Evolutionary conservation across 2,888 invertebrate species (phyloP), one percentile per base, ranked within the genome.

Genomic region (Strigamia transsilvanica): DNA sequence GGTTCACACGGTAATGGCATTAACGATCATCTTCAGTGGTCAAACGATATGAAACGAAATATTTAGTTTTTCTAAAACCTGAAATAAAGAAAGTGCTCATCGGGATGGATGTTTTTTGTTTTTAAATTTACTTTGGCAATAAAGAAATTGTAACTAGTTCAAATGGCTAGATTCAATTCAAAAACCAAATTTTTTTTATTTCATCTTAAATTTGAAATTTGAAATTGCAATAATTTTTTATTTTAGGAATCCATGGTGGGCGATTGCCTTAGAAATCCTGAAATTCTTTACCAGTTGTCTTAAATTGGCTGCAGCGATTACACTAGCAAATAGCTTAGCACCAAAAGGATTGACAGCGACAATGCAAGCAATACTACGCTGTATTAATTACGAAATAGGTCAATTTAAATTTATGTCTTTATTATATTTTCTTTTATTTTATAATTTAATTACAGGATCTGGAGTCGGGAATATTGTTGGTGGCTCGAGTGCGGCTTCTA

Each of bases 251-350:
- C 93, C 95, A 6, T 95, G 94, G 94, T 94, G 94, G 94, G 94
- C 94, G 86, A 94, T 95, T 85, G 94, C 94, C 0, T 94, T 95
- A 86, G 95, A 95, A 88, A 94, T 94, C 0, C 92, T 95, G 91
- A 95, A 95, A 88, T 93, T 94, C 0, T 88, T 95, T 18, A 94
- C 94, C 0, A 94, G 94, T 32, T 94, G 95, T 86, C 89, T 96
- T 84, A 94, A 96, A 94, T 96, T 95, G 93, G 94, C 95, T 18
- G 94, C 96, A 51, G 95, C 95, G 0, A 94, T 95, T 7, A 94
- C 95, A 0, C 95, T 96, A 87, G 95, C 94, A 86, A 93, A 94
- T 15, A 91, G 94, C 87, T 88, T 96, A 85, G 94, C 95, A 0
- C 96, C 96, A 0, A 93, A 93, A 87, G 94, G 93, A 61, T 94